Evolutionary conservation across 2,113 vertebrate genomes (phyloP), one percentile per base, ranked within the genome.

Genomic region (Dromiciops gliroides): DNA sequence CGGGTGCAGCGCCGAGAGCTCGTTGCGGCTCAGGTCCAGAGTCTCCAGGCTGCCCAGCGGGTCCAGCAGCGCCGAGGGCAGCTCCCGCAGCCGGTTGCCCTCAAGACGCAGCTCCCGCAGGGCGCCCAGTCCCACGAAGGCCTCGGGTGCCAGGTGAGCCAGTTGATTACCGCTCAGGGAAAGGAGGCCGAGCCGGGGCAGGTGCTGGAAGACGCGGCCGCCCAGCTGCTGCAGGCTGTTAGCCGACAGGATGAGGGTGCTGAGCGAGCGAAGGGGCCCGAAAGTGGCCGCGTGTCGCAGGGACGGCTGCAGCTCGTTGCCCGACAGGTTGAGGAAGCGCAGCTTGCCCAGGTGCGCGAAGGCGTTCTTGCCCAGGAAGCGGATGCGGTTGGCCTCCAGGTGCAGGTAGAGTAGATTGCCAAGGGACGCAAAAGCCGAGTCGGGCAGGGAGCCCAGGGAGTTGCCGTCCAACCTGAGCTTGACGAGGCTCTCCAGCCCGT

Each of bases 381-480:
- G 99, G 95, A 99, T 98, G 94, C 99, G 98, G 97, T 99, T 99
- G 60, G 98, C 99, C 93, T 99, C 99, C 95, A 99, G 97, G 44
- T 99, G 99, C 51, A 99, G 98, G 95, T 99, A 99, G 48, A 99
- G 99, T 56, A 99, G 96, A 96, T 98, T 99, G 0, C 98, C 96
- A 97, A 99, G 94, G 88, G 98, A 98, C 50, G 99, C 98, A 96
- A 99, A 99, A 94, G 98, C 98, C 8, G 99, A 99, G 49, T 99
- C 99, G 0, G 99, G 99, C 95, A 99, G 97, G 0, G 97, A 97
- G 95, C 99, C 99, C 88, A 99, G 97, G 0, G 98, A 96, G 0
- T 99, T 99, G 47, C 99, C 99, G 0, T 99, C 99, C 89, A 99
- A 98, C 19, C 99, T 98, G 93, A 99, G 97, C 94, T 99, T 99